Base-by-base conservation (phyloP, 2,888 invertebrate genomes). In the Hoplodrina blanda region DNA sequence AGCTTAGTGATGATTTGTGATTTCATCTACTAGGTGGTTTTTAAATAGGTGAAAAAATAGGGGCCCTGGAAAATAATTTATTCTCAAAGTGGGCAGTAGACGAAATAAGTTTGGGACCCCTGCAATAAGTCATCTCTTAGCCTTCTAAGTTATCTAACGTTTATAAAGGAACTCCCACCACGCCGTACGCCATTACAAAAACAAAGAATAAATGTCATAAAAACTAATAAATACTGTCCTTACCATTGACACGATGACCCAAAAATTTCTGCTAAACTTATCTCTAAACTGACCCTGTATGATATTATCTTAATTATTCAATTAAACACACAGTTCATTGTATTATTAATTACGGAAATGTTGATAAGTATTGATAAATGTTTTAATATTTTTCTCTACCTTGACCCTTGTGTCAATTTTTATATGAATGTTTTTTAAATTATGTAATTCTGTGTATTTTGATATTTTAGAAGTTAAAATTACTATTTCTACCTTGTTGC, bases 341-440 rank as follows among this genome's bases (percentile, higher is more conserved):
- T 88, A 73, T 76, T 64, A 62, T 64, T 74, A 70, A 85, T 80
- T 83, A 72, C 76, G 85, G 85, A 88, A 87, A 83, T 70, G 60
- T n/a, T 61, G 74, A 78, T 69, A 88, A 87, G 82, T 70, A 56
- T n/a, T 59, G 74, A 78, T 69, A 76, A n/a, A 77, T 78, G 52
- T 59, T 73, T 37, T 53, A n/a, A 67, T 61, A 61, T 73, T 62
- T 71, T 52, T 8, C 3, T 25, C 62, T 62, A 41, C 83, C 87
- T 86, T 88, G 88, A 87, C 80, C 78, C n/a, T 25, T 11, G 60
- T 37, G 20, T 46, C 46, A 8, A 25, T 37, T 30, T 46, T 30
- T 30, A 15, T 30, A 17, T 50, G 19, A 46, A 46, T 68, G 50
- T 50, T n/a, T 25, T 68, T 25, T 20, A 19, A 49, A 17, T 68